These are phyloP conservation scores for Trichogramma dendrolimi DNA, from an alignment of 2,888 invertebrate species.

Conservation along the genomic window DNA sequence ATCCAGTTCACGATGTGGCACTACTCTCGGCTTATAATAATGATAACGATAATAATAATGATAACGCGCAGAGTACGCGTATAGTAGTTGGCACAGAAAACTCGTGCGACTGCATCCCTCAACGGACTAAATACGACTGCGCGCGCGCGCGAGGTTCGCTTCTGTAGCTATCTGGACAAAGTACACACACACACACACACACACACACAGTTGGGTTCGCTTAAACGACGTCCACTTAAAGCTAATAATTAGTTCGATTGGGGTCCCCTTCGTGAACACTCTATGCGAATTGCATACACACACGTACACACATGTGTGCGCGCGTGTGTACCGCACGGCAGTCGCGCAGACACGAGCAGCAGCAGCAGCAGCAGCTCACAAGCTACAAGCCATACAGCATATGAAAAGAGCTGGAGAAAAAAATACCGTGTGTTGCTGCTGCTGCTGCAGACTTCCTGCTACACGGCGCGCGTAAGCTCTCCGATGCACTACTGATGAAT, in stretches of 20 bases:
- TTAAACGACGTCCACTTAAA: constrained; percentile 47
- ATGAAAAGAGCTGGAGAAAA: too few relatives aligned
- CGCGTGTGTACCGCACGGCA: too few relatives aligned
- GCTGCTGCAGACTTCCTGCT: constrained; percentile 27
- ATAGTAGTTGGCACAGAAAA: too few relatives aligned
- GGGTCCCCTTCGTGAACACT: constrained; percentile 34
- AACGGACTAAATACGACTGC: background rate
- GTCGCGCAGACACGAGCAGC: too few relatives aligned
- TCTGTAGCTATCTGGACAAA: background rate
- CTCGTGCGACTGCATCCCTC: background rate
- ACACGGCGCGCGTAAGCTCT: background rate
- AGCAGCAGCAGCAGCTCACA: constrained; percentile 46
- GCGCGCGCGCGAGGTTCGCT: background rate
- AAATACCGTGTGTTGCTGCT: constrained; percentile 1
- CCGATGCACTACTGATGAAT: too few relatives aligned
- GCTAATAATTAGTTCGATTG: constrained; percentile 53
- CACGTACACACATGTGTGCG: too few relatives aligned
- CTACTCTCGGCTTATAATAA: too few relatives aligned
- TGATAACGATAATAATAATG: too few relatives aligned
- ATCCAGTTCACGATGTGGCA: too few relatives aligned
- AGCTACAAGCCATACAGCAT: constrained; percentile 44
- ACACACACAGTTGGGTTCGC: constrained; percentile 18
- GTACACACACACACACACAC: constrained; percentile 15
- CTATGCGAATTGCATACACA: too few relatives aligned
- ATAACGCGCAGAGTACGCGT: too few relatives aligned